Percentiles rank a stretch among this genome's conserved stretches.
phyloP scores from a whole-genome alignment of 2,113 vertebrate species.

The Zosterops japonicus region DNA sequence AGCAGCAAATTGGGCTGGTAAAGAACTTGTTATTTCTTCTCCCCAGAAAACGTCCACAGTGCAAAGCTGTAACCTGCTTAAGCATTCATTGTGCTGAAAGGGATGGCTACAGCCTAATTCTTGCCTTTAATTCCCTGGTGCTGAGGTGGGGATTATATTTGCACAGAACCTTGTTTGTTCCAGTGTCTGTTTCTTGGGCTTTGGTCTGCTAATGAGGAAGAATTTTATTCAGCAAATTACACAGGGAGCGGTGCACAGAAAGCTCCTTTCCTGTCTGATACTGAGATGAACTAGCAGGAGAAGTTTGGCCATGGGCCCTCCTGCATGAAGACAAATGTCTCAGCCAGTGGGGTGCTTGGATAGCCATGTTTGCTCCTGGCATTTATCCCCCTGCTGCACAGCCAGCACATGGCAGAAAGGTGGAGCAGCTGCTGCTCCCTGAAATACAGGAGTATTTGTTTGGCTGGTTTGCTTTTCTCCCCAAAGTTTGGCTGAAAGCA shows the following conservation, averaged over 20 bases:
- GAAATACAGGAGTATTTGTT: neutral
- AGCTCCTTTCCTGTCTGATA: neutral
- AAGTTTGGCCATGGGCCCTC: neutral
- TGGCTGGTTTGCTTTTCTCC: neutral
- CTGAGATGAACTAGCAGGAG: neutral
- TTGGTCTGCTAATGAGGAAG: neutral
- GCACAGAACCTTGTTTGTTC: conserved; percentile 47
- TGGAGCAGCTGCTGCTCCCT: neutral
- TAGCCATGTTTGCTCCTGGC: neutral
- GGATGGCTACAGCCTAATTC: neutral
- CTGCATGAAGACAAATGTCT: neutral
- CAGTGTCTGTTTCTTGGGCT: neutral
- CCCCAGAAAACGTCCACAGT: neutral
- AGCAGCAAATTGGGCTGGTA: neutral
- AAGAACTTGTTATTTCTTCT: neutral
- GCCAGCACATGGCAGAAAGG: neutral
- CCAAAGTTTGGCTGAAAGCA: neutral
- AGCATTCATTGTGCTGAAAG: neutral
- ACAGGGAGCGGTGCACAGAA: neutral
- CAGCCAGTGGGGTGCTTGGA: neutral
- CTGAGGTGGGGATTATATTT: conserved; percentile 42
- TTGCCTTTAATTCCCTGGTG: conserved; percentile 36
- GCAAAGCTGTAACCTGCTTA: conserved; percentile 41
- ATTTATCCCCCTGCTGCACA: neutral
- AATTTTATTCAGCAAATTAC: conserved; percentile 21